Percentiles rank a stretch among this genome's conserved stretches.
phyloP scores from a whole-genome alignment of 1,140 invertebrate species.

The Caenorhabditis latens region DNA sequence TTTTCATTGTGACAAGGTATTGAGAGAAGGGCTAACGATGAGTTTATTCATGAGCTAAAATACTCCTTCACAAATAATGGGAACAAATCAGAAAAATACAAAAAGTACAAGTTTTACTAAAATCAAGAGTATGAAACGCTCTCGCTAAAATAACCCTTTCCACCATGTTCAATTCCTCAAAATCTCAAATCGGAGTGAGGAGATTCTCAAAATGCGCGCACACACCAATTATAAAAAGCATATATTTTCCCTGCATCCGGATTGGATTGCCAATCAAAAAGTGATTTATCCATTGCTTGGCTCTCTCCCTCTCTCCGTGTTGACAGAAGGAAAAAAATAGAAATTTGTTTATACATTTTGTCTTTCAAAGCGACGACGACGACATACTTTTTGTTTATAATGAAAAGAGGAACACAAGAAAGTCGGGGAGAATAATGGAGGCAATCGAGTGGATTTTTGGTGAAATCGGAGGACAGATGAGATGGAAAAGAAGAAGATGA shows the following conservation, averaged over 20 bases:
- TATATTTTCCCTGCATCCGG: background rate
- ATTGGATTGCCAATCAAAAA: slow-evolving; percentile 13
- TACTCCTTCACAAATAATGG: too few relatives aligned
- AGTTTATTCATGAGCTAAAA: too few relatives aligned
- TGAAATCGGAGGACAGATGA: background rate
- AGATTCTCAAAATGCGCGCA: background rate
- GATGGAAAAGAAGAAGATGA: background rate
- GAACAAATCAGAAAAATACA: too few relatives aligned
- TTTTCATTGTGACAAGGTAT: too few relatives aligned
- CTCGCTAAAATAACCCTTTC: too few relatives aligned
- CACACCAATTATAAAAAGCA: background rate
- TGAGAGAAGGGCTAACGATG: too few relatives aligned
- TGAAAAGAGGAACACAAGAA: background rate
- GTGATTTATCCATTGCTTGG: background rate
- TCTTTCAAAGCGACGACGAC: background rate
- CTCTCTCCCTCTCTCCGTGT: background rate
- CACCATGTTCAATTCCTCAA: too few relatives aligned
- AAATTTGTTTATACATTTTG: slow-evolving; percentile 19
- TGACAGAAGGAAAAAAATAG: background rate
- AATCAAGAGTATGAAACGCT: too few relatives aligned
- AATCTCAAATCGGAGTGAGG: too few relatives aligned
- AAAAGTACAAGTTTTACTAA: too few relatives aligned
- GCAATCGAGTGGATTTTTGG: background rate
- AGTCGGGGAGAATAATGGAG: background rate
- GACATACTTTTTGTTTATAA: background rate